phyloP scores from a whole-genome alignment of 2,888 invertebrate species.

The Baccha elongata region DNA sequence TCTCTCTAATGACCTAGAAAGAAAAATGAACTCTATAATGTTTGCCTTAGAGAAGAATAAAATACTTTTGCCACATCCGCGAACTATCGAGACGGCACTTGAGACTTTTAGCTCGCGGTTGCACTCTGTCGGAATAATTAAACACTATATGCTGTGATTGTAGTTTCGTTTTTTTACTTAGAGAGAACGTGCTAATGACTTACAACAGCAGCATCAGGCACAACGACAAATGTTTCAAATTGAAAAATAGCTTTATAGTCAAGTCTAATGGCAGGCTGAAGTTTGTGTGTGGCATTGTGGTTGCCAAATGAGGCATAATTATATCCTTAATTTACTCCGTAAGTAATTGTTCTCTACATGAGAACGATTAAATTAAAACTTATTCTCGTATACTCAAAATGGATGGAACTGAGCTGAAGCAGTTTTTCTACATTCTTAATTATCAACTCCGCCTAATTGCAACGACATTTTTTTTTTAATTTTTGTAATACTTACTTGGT shows the following conservation, averaged over 20 bases:
- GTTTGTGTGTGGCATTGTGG: not conserved
- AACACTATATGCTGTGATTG: slow-evolving; percentile 54
- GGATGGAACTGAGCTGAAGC: too few species aligned
- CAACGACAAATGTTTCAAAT: slow-evolving; percentile 52
- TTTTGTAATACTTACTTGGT: too few species aligned
- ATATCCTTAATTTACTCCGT: too few species aligned
- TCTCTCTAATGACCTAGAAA: slow-evolving; percentile 53
- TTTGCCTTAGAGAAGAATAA: slow-evolving; percentile 25
- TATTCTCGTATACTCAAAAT: too few species aligned
- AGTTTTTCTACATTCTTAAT: too few species aligned
- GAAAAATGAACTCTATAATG: slow-evolving; percentile 40
- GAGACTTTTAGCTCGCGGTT: slow-evolving; percentile 23
- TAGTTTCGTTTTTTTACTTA: slow-evolving; percentile 26
- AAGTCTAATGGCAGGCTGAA: slow-evolving; percentile 36
- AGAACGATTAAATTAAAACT: too few species aligned
- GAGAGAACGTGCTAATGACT: slow-evolving; percentile 62
- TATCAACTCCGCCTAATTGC: too few species aligned
- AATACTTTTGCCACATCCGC: slow-evolving; percentile 12
- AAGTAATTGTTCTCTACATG: too few species aligned
- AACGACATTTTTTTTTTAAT: too few species aligned
- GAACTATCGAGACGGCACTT: not conserved
- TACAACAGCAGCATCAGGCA: slow-evolving; percentile 17
- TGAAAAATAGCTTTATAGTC: slow-evolving; percentile 54
- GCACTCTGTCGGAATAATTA: slow-evolving; percentile 40
- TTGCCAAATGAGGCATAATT: slow-evolving; percentile 21